Percentiles rank a stretch among this genome's conserved stretches.
Evolutionary conservation across 2,888 invertebrate species (phyloP).

Genomic region (Cerastis leucographa): DNA sequence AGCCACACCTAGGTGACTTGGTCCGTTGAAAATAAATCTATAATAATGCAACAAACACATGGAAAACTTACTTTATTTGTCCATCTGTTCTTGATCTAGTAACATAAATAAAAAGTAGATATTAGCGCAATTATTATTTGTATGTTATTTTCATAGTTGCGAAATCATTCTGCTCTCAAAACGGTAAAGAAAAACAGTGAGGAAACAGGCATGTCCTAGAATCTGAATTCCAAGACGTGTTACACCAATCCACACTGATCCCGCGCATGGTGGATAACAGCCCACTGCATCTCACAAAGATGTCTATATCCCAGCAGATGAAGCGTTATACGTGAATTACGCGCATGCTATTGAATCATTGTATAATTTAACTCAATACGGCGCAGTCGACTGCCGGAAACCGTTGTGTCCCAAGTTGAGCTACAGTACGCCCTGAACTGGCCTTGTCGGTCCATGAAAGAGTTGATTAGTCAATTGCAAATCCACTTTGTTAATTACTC

Average conservation of each 20-base stretch:
- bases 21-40: slow-evolving; percentile 35
- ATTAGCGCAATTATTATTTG: too few species aligned
- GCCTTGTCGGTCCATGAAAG: slow-evolving; percentile 24
- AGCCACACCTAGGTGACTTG: slow-evolving; percentile 60
- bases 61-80: slow-evolving; percentile 15
- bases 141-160: not conserved
- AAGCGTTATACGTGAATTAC: not conserved
- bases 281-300: not conserved
- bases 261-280: not conserved
- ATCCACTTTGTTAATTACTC: not conserved
- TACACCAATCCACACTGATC: not conserved
- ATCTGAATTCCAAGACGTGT: not conserved
- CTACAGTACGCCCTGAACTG: slow-evolving; percentile 13
- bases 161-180: not conserved
- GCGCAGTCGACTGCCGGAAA: slow-evolving; percentile 28
- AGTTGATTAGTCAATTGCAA: slow-evolving; percentile 11
- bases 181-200: not conserved
- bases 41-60: slow-evolving; percentile 19
- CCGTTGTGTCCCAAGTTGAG: not conserved
- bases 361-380: slow-evolving; percentile 1
- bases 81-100: slow-evolving; percentile 14
- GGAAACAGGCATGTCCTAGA: not conserved
- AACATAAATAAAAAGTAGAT: not conserved
- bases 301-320: not conserved
- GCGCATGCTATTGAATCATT: not conserved